Evolutionary conservation across 2,888 invertebrate species (phyloP), one percentile per base, ranked within the genome.

Genomic region (Danaus chrysippus): DNA sequence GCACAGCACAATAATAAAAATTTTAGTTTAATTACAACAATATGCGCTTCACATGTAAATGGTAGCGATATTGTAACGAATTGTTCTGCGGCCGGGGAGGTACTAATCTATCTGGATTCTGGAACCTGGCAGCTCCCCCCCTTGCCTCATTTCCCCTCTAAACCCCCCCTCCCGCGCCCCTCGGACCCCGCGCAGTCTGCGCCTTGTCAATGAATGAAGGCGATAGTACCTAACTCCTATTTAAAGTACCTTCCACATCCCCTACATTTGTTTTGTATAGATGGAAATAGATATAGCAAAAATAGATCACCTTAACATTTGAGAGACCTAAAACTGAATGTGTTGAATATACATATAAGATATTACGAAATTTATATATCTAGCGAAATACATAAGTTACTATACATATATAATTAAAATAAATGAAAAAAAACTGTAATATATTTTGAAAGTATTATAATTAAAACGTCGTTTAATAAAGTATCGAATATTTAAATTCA

Each of bases 201-300:
- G 79, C 78, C 73, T 71, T 74, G 74, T 85, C 86, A 81, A 91
- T 91, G 90, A 91, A 91, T 91, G 90, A 79, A 82, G 76, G 77
- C 79, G 81, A 67, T 69, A 74, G 75, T 68, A 59, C 61, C 79
- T 73, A 78, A 73, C 76, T 73, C 73, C 76, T 76, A 74, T 77
- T 78, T 79, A 82, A 64, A 82, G 79, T 82, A 76, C 71, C 76
- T 81, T 75, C 75, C 77, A 81, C 69, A 73, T 77, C 77, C 76
- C 74, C 76, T 78, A 79, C 79, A 82, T 84, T 83, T 78, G 78
- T 81, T 80, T 82, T 82, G 79, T 81, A 82, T 81, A 74, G 82
- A 85, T 86, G 77, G 74, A 86, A 87, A 87, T 87, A 88, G 83
- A 82, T 72, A 71, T 75, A 79, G 71, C 71, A 72, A 73, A 79